Conservation (phyloP, 2,888 invertebrate species). For the Macrophya annulata region DNA sequence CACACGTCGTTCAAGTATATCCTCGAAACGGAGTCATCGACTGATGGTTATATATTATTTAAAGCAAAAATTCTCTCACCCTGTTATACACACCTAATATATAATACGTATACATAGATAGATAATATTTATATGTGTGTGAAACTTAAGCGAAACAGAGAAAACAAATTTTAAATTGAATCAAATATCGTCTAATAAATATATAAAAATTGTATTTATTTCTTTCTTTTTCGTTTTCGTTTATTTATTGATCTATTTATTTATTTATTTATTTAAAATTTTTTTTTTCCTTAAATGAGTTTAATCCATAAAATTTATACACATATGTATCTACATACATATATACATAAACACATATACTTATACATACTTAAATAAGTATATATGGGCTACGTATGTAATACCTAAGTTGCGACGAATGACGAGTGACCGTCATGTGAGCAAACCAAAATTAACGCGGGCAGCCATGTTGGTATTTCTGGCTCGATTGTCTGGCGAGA, state of each 20-base stretch:
- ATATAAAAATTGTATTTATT: too few relatives aligned
- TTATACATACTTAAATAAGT: too few relatives aligned
- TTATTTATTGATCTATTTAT: not conserved
- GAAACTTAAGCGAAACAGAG: too few relatives aligned
- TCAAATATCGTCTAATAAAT: too few relatives aligned
- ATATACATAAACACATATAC: too few relatives aligned
- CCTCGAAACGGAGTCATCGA: not conserved
- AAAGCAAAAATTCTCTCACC: not conserved
- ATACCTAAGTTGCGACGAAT: slow-evolving; percentile 22
- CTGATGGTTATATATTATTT: not conserved
- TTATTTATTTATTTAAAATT: not conserved
- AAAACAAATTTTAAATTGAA: too few relatives aligned
- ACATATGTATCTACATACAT: not conserved
- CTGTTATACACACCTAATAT: not conserved
- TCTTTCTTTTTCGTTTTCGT: not conserved
- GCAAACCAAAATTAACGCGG: slow-evolving; percentile 74
- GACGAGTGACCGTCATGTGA: slow-evolving; percentile 54
- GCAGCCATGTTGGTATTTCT: slow-evolving; percentile 75
- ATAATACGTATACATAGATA: not conserved
- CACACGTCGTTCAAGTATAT: not conserved
- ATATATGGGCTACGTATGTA: too few relatives aligned
- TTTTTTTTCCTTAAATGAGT: not conserved
- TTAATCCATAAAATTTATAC: not conserved
- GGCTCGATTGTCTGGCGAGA: slow-evolving; percentile 75
- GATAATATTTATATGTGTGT: too few relatives aligned